Conservation (phyloP, 1,140 invertebrate genomes). For the Aphidius ervi region DNA sequence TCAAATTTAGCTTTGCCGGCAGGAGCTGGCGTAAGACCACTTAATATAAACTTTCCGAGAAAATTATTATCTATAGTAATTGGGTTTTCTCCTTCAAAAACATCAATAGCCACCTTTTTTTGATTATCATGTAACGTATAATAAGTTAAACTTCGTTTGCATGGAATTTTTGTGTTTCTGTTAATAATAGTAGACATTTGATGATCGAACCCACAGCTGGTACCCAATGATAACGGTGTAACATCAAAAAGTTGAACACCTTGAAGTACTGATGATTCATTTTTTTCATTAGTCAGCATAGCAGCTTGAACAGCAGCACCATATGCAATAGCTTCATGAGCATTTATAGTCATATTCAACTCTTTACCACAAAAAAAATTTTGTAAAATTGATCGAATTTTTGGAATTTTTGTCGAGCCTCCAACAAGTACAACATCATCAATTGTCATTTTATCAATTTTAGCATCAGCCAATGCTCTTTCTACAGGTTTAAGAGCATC, state of each 20-base stretch:
- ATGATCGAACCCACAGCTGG: slow-evolving; percentile 60
- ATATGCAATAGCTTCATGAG: slow-evolving; percentile 65
- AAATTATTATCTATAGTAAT: no score
- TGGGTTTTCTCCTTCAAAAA: no score
- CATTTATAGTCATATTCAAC: slow-evolving; percentile 65
- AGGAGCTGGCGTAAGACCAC: no score
- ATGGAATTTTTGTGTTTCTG: no score
- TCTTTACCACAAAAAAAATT: slow-evolving; percentile 63
- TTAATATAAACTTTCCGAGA: no score
- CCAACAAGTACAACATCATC: slow-evolving; percentile 78
- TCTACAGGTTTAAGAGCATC: slow-evolving; percentile 60
- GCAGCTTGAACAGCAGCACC: slow-evolving; percentile 65
- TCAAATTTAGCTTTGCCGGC: no score
- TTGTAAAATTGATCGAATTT: slow-evolving; percentile 60
- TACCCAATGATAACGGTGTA: slow-evolving; percentile 60
- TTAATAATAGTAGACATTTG: slow-evolving; percentile 22
- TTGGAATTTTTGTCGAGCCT: slow-evolving; percentile 72
- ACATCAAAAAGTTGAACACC: slow-evolving; percentile 72
- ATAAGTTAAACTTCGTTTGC: no score
- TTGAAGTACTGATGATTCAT: slow-evolving; percentile 55
- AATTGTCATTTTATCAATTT: slow-evolving; percentile 66
- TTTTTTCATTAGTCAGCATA: slow-evolving; percentile 55
- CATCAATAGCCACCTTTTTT: no score
- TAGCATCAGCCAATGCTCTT: slow-evolving; percentile 69
- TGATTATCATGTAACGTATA: no score